phyloP scores from a whole-genome alignment of 2,113 vertebrate genomes.

The Astur gentilis region DNA sequence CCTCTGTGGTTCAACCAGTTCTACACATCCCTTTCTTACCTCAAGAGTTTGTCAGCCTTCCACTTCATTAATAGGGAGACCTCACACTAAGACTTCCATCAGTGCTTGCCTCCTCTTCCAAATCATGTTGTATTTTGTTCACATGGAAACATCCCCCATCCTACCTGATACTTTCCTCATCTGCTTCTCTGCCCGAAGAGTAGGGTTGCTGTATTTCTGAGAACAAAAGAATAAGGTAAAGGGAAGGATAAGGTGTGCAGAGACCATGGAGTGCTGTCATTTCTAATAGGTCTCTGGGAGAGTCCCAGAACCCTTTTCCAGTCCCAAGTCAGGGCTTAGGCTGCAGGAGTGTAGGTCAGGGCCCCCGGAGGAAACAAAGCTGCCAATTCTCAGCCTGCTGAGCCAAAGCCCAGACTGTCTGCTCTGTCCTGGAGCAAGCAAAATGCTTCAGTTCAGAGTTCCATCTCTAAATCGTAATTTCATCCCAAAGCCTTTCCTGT shows the following conservation, averaged over 20 bases:
- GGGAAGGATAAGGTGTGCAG: background rate
- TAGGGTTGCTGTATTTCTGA: background rate
- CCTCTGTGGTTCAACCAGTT: background rate
- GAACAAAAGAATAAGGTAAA: background rate
- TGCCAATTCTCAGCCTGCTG: background rate
- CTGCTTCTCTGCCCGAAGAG: background rate
- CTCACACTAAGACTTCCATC: background rate
- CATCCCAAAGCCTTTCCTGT: background rate
- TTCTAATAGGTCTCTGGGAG: background rate
- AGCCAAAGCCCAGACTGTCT: background rate
- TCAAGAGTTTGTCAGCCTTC: background rate
- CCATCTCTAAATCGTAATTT: background rate
- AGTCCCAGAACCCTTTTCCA: background rate
- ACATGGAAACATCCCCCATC: background rate
- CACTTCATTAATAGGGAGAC: background rate
- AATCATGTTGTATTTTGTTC: background rate
- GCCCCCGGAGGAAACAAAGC: background rate
- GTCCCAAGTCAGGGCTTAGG: background rate
- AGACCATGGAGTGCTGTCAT: background rate
- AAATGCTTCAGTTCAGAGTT: background rate
- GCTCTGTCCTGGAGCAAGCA: background rate
- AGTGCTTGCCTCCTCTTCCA: background rate
- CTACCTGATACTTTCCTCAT: background rate
- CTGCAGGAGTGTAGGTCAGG: background rate
- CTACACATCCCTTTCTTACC: background rate